Evolutionary conservation across 2,113 vertebrate species (phyloP), one percentile per base, ranked within the genome.

Genomic region (Eolophus roseicapilla): DNA sequence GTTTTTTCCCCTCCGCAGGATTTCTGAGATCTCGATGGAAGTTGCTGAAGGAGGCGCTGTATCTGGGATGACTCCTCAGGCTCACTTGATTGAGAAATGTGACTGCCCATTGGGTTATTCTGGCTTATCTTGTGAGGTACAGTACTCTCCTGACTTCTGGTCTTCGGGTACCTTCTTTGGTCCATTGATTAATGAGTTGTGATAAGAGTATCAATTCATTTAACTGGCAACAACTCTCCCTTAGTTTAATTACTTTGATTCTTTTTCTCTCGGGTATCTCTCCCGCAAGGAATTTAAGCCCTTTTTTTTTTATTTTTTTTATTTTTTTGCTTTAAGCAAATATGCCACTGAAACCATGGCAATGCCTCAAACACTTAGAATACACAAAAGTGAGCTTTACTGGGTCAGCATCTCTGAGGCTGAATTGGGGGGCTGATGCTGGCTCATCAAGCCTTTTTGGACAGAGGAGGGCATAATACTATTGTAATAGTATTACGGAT

Each of bases 81-180:
- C 99, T 63, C 95, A 97, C 86, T 94, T 99, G 96, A 99, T 99
- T 74, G 99, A 99, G 95, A 97, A 98, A 83, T 99, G 99, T 63
- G 98, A 98, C 47, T 99, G 99, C 94, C 99, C 99, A 1, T 7
- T 86, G 4, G 99, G 99, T 78, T 99, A 99, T 93, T 98, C 98
- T 5, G 99, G 99, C 29, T 97, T 99, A 28, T 99, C 99, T 82
- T 99, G 99, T 95, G 99, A 99, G 99, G 99, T 99, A 98, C 57
- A 13, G 44, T 81, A 65, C 19, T 63, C 52, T 33, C 28, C 24
- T 74, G 29, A 39, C 23, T 75, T 63, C 35, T 57, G 55, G 46
- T 33, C 47, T 92, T 78, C 71, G 2, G 9, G 24, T n/a, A 6
- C 39, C 13, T 55, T 82, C 49, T 76, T 60, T 8, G 3, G 17